phyloP scores from a whole-genome alignment of 2,888 invertebrate genomes.

The Trachelus troglodyta region DNA sequence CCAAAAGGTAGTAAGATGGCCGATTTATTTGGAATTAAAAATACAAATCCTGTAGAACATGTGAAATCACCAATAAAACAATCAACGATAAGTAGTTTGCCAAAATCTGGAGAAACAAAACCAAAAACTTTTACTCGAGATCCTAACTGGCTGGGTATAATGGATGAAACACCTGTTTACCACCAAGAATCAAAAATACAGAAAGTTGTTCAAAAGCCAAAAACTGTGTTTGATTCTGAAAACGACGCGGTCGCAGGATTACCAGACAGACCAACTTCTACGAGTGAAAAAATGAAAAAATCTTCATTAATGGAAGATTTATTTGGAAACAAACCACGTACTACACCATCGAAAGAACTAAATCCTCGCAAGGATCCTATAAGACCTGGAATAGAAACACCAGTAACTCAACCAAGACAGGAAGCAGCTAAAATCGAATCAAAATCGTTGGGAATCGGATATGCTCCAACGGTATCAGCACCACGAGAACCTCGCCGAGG shows the following conservation, averaged over 20 bases:
- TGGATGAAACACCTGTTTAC: slow-evolving; percentile 14
- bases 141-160: slow-evolving; percentile 16
- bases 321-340: slow-evolving; percentile 42
- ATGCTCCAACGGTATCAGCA: slow-evolving; percentile 35
- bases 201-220: slow-evolving; percentile 18
- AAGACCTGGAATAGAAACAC: slow-evolving; percentile 23
- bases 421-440: slow-evolving; percentile 14
- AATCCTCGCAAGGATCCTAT: slow-evolving; percentile 20
- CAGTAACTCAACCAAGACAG: slow-evolving; percentile 19
- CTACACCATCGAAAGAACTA: slow-evolving; percentile 21
- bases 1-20: slow-evolving; percentile 42
- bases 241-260: slow-evolving; percentile 28
- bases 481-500: slow-evolving; percentile 49
- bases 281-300: slow-evolving; percentile 40
- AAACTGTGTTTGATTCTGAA: slow-evolving; percentile 20
- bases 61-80: slow-evolving; percentile 8
- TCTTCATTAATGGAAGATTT: slow-evolving; percentile 50
- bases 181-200: slow-evolving; percentile 15
- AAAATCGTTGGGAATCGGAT: slow-evolving; percentile 30
- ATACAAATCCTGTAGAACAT: slow-evolving; percentile 25
- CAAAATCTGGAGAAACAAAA: not conserved
- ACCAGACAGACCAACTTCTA: slow-evolving; percentile 27
- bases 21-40: slow-evolving; percentile 51
- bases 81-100: not conserved
- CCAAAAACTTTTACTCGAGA: slow-evolving; percentile 16